Evolutionary conservation across 2,888 invertebrate species (phyloP).

Genomic region (Xestia sexstrigata): DNA sequence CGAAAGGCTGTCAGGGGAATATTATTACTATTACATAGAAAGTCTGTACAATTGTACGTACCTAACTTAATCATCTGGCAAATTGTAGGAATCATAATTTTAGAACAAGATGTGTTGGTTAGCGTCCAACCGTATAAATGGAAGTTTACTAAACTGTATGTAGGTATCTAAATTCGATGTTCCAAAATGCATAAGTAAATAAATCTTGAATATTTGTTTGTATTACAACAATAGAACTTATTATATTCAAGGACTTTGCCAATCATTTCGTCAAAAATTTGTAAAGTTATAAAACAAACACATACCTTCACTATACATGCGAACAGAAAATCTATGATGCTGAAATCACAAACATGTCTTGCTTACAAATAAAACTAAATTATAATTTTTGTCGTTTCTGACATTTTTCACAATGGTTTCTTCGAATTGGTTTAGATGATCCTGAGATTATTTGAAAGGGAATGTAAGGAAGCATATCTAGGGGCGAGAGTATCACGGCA

Average conservation of each 20-base stretch:
- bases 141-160: not conserved
- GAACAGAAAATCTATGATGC: conserved; percentile 5
- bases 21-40: not conserved
- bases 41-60: not conserved
- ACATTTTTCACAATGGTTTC: not conserved
- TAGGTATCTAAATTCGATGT: not conserved
- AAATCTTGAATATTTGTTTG: conserved; percentile 1
- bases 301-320: conserved; percentile 19
- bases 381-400: not conserved
- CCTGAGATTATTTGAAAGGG: not conserved
- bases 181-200: not conserved
- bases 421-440: not conserved
- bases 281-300: conserved; percentile 49
- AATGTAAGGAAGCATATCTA: not conserved
- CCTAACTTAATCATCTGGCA: not conserved
- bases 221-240: conserved; percentile 7
- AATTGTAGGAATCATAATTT: not conserved
- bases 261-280: conserved; percentile 24
- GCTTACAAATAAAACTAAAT: not conserved
- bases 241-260: conserved; percentile 29
- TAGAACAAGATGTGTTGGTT: not conserved
- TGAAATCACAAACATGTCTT: conserved; percentile 5
- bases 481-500: not conserved
- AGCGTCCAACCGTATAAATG: not conserved
- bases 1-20: not conserved